Evolutionary conservation across 2,888 invertebrate species (phyloP), one percentile per base, ranked within the genome.

Genomic region (Onchidella celtica): DNA sequence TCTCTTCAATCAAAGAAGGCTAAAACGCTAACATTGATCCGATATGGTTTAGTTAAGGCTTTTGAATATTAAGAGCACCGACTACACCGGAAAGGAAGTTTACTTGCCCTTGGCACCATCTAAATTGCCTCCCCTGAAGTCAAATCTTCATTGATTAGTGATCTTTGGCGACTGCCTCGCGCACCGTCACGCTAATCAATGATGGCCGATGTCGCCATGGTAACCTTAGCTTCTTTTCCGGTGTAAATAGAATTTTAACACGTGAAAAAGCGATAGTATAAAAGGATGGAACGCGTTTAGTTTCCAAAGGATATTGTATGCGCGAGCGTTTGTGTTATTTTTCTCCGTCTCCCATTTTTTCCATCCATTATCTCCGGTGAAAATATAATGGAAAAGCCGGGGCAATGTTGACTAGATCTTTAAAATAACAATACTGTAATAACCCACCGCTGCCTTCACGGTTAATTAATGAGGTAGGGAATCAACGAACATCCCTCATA

Each of bases 201-300:
- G 74, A 32, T 63, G 36, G 17, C 61, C 63, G 74, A 74, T 63
- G 63, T 74, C 40, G 63, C 63, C 74, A 74, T 74, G 74, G 74
- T 38, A 74, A 74, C 74, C 63, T 29, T 40, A 38, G 74, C 38
- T 74, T 74, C 63, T 36, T 36, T 74, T 74, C 74, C 74, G 74
- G 63, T 38, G 74, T 74, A 74, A 74, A 74, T 61, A 74, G 74
- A 74, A 63, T 74, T 61, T 74, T 72, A 72, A 59, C 72, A 72
- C 59, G 72, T 59, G 59, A 59, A 72, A 72, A 1, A n/a, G 59
- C 59, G 34, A 57, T 11, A 59, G 72, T 36, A 36, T 57, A 55
- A 72, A 57, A 72, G 72, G 57, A 72, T 72, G 72, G 34, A 3
- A 32, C 72, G 34, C 3, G 14, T 6, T 59, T 59, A 57, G 34